Base-by-base conservation (phyloP, 1,140 invertebrate species). In the Drosophila ohnishii region DNA sequence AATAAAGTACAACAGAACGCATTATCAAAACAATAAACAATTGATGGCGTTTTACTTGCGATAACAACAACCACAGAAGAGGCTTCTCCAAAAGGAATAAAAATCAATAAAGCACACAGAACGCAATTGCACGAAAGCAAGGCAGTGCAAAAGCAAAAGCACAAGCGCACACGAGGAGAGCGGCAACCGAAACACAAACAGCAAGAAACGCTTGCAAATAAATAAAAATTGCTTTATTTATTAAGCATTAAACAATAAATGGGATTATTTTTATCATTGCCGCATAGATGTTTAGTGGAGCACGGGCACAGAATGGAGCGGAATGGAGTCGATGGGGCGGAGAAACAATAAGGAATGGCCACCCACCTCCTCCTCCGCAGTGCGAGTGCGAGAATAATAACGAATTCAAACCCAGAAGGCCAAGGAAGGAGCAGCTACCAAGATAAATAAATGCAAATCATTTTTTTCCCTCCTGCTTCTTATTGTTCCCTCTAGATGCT, bases 221-320 rank as follows among this genome's bases (percentile, higher is more conserved):
- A 88, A 88, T 88, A 88, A 88, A 84, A 88, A 88, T 88, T 88
- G 84, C 85, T 88, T 88, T 88, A 89, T 88, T 89, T 89, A 88
- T 88, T 88, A 89, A 89, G 85, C 85, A 88, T 88, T 88, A 88
- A 89, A 88, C 84, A 88, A 88, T 88, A 88, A 88, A 88, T 89
- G 84, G 80, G 70, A 88, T 88, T 88, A 88, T 84, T 88, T 87
- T 88, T 87, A 88, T 80, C 77, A 84, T 64, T 57, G 66, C 55
- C 73, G 65, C 72, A 81, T 66, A 75, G 64, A 58, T 81, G 79
- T 77, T 47, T 71, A 48, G 42, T 59, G 62, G n/a, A 50, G 56
- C 51, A 53, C 22, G 48, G 39, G 22, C 28, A 42, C 32, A 22
- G n/a, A 40, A 35, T 32, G 48, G 35, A 13, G 8, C 51, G 44